Percentiles rank a stretch among this genome's conserved stretches.
Conservation (phyloP, 2,113 vertebrate genomes). For the Syngnathus typhle region DNA sequence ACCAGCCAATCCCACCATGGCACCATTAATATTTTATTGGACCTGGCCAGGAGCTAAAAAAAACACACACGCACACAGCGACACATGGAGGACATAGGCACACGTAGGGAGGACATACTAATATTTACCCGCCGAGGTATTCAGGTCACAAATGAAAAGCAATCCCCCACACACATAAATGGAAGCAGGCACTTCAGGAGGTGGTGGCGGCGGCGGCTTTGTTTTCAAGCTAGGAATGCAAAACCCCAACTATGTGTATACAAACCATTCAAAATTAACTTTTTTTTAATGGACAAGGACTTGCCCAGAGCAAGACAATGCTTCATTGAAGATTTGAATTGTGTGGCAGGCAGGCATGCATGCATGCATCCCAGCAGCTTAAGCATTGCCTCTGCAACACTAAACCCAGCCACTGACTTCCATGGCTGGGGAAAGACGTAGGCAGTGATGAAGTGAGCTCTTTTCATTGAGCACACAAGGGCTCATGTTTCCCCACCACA, state of each 20-base stretch:
- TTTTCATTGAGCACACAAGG: constrained; percentile 6
- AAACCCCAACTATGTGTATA: neutral
- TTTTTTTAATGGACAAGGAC: too few species aligned
- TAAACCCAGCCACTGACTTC: constrained; percentile 9
- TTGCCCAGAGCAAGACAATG: neutral
- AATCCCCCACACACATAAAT: constrained; percentile 45
- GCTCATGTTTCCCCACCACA: constrained; percentile 32
- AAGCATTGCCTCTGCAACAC: constrained; percentile 11
- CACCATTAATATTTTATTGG: constrained; percentile 67
- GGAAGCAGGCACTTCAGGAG: constrained; percentile 41
- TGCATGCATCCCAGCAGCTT: neutral
- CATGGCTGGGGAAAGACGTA: neutral
- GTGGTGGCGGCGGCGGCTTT: constrained; percentile 2
- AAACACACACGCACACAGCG: constrained; percentile 35
- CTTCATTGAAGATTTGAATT: neutral
- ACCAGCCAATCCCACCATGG: constrained; percentile 62
- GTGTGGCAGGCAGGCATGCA: neutral
- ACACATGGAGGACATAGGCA: constrained; percentile 21
- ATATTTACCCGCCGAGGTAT: constrained; percentile 55
- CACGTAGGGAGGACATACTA: constrained; percentile 55
- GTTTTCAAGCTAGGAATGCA: constrained; percentile 27
- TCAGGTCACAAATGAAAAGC: constrained; percentile 60
- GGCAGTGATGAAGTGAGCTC: neutral
- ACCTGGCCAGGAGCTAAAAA: constrained; percentile 51
- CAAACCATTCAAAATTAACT: too few species aligned